Evolutionary conservation across 2,113 vertebrate species (phyloP), one percentile per base, ranked within the genome.

Genomic region (Ctenodactylus gundi): DNA sequence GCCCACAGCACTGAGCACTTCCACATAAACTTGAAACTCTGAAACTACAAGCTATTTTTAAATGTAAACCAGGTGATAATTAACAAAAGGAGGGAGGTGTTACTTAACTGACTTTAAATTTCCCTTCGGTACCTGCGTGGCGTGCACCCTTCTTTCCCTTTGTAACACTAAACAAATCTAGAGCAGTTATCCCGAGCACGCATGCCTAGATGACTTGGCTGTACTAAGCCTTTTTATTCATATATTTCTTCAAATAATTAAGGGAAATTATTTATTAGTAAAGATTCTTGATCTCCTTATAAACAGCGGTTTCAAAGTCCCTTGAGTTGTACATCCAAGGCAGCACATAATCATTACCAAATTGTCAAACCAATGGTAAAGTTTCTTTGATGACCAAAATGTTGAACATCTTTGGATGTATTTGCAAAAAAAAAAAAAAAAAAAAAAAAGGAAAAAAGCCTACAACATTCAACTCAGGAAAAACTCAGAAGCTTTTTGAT

Each of bases 61-160:
- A 88, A 75, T n/a, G 72, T 84, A 94, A 96, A 83, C 53, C n/a
- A 96, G n/a, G 91, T 68, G 90, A 85, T 62, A 65, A 92, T 78
- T 73, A 82, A 21, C 21, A 75, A 76, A 90, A 6, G 9, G 7
- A 17, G 72, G 39, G 57, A 46, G 44, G 49, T 80, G 20, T 85
- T 55, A 81, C 58, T 81, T 70, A 91, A 89, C 27, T 46, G 73
- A 46, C n/a, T 87, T 58, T 10, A 57, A 36, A 51, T 70, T 70
- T 75, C 41, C 51, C 80, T 41, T 83, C 53, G 13, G 70, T 68
- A 86, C 65, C 70, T 41, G 51, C 17, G n/a, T 46, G 85, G 39
- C 76, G 94, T 58, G 67, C n/a, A 25, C 73, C 94, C 21, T 23
- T 95, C 85, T 81, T 86, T 91, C 89, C 36, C 41, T 44, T 85